Evolutionary conservation across 1,140 invertebrate genomes (phyloP), one percentile per base, ranked within the genome.

Genomic region (Chionoecetes opilio): DNA sequence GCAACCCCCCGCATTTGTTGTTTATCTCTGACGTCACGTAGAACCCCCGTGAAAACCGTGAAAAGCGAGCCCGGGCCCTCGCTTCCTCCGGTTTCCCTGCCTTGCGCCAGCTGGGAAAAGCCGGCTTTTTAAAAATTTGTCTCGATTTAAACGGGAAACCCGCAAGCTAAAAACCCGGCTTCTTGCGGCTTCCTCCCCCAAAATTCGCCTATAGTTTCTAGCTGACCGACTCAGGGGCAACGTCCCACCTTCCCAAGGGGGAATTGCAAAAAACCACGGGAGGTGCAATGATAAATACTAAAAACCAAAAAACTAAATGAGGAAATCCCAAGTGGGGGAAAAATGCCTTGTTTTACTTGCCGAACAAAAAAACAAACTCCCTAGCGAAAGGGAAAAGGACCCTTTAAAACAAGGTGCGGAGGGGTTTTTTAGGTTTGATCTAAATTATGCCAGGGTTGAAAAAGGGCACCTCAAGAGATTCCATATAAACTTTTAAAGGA

Each of bases 401-500:
- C 90, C 90, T 31, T 91, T n/a, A n/a, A n/a, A n/a, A n/a, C n/a
- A 91, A 5, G 53, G 1, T 2, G 35, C 75, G 14, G 38, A 91
- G 41, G 1, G 46, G 1, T n/a, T n/a, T n/a, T n/a, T 31, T 91
- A 2, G 63, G 46, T n/a, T n/a, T 9, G 46, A 91, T 32, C 41
- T 75, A 3, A 91, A 63, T 32, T 91, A 91, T 32, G n/a, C 75
- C 14, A 5, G 63, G 21, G 26, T 75, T 9, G n/a, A 14, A 1
- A 37, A 31, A 6, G 38, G 31, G 3, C 2, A 46, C 6, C 38
- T 31, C 5, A 91, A 91, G n/a, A 75, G 90, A 5, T 63, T 63
- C 90, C 90, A 91, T 37, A 91, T 91, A 26, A 91, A 91, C 35
- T 75, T 91, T 41, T 32, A 75, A 3, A 91, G 34, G 90, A 53